Percentiles rank a stretch among this genome's conserved stretches.
These are phyloP conservation scores for Hypomecis punctinalis DNA, from an alignment of 2,888 invertebrate species.

Conservation along the genomic window DNA sequence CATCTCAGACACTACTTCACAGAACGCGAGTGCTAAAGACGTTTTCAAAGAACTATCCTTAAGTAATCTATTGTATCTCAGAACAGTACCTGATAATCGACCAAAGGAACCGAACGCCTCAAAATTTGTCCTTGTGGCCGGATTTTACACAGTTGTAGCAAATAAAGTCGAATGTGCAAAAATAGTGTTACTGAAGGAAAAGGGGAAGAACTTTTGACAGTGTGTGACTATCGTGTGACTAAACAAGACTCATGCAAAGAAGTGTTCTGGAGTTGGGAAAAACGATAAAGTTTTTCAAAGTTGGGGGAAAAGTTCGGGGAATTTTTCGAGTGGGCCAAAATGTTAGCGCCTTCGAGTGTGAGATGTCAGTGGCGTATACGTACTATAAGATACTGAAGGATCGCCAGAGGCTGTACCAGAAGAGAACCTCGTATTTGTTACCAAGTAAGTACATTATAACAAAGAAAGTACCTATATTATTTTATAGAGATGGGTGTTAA, in stretches of 20 bases:
- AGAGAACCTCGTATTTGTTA: neutral
- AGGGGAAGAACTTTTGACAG: neutral
- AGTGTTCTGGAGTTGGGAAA: constrained; percentile 19
- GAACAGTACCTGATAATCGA: neutral
- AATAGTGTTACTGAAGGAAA: neutral
- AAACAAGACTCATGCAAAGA: constrained; percentile 20
- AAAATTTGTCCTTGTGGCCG: neutral
- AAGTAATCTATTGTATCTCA: constrained; percentile 2
- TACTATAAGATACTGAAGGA: constrained; percentile 44
- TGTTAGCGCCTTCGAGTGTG: constrained; percentile 21
- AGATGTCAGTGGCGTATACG: constrained; percentile 43
- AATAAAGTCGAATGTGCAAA: neutral
- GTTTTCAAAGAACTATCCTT: constrained; percentile 1
- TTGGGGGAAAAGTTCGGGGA: constrained; percentile 24
- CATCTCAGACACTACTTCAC: constrained; percentile 4
- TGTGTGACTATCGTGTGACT: neutral
- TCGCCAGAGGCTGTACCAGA: constrained; percentile 25
- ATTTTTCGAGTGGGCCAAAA: constrained; percentile 17
- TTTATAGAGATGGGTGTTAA: too few species aligned
- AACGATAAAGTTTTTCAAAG: constrained; percentile 26
- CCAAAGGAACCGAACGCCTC: neutral
- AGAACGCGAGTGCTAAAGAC: constrained; percentile 5
- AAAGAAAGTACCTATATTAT: neutral
- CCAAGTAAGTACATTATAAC: constrained; percentile 23
- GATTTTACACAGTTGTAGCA: neutral